Evolutionary conservation across 2,113 vertebrate species (phyloP).

Genomic region (Pyxicephalus adspersus): DNA sequence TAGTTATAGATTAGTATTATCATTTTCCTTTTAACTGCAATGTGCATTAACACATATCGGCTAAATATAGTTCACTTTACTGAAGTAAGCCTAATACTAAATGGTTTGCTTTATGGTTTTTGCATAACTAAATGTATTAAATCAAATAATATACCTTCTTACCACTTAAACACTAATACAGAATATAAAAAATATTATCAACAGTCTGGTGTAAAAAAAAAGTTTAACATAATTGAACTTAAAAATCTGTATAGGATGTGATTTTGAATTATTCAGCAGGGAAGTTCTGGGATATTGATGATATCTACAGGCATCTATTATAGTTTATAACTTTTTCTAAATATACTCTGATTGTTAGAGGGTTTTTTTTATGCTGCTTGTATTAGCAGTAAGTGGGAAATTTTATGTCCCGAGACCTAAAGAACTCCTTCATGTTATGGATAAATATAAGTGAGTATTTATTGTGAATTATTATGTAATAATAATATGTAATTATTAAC

Average conservation of each 20-base stretch:
- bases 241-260: constrained; percentile 15
- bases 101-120: too few species aligned
- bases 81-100: too few species aligned
- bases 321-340: not conserved
- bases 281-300: not conserved
- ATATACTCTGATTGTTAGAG: constrained; percentile 6
- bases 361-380: not conserved
- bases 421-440: not conserved
- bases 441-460: too few species aligned
- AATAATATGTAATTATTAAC: too few species aligned
- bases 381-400: constrained; percentile 1
- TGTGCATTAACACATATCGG: too few species aligned
- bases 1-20: too few species aligned
- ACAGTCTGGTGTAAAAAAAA: not conserved
- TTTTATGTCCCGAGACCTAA: not conserved
- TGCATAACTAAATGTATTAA: too few species aligned
- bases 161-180: not conserved
- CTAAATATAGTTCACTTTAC: too few species aligned
- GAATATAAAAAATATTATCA: not conserved
- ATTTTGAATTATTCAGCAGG: constrained; percentile 22
- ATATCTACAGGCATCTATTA: constrained; percentile 12
- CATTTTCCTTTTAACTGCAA: too few species aligned
- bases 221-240: not conserved
- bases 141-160: not conserved
- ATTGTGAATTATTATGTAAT: too few species aligned